These are phyloP conservation scores for Tanytarsus gracilentus DNA, from an alignment of 2,888 invertebrate species.

Conservation along the genomic window DNA sequence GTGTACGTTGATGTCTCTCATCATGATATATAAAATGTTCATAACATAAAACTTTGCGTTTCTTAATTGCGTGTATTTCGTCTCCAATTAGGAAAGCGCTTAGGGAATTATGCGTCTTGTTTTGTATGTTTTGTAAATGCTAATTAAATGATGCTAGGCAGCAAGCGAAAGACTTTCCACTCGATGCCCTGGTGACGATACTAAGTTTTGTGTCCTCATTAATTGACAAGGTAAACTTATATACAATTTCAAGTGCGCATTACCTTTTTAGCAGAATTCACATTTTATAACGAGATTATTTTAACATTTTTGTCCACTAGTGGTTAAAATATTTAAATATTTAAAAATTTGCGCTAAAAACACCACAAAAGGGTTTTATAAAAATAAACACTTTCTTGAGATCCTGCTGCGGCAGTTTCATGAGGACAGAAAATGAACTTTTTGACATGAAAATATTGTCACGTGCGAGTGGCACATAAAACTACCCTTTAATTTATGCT, in stretches of 20 bases:
- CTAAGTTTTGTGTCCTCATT: background rate
- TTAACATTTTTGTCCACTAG: too few species aligned
- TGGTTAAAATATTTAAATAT: too few species aligned
- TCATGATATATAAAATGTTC: background rate
- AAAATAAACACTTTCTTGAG: too few species aligned
- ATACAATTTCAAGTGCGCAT: too few species aligned
- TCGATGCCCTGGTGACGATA: background rate
- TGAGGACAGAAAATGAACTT: background rate
- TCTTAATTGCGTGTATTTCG: slow-evolving; percentile 20
- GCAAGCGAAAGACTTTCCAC: background rate
- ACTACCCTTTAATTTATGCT: slow-evolving; percentile 9
- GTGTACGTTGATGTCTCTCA: background rate
- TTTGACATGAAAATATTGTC: slow-evolving; percentile 15
- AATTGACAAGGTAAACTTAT: background rate
- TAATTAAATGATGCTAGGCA: slow-evolving; percentile 14
- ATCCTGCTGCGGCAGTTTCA: background rate
- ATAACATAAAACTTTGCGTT: slow-evolving; percentile 1
- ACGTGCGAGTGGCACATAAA: background rate
- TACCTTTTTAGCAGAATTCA: too few species aligned
- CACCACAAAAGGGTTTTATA: too few species aligned
- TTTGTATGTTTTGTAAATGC: slow-evolving; percentile 6
- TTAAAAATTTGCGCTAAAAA: too few species aligned
- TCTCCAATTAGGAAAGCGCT: slow-evolving; percentile 6
- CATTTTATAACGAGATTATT: too few species aligned
- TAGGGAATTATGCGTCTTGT: slow-evolving; percentile 3